Base-by-base conservation (phyloP, 1,140 invertebrate species). In the Cataglyphis hispanica region DNA sequence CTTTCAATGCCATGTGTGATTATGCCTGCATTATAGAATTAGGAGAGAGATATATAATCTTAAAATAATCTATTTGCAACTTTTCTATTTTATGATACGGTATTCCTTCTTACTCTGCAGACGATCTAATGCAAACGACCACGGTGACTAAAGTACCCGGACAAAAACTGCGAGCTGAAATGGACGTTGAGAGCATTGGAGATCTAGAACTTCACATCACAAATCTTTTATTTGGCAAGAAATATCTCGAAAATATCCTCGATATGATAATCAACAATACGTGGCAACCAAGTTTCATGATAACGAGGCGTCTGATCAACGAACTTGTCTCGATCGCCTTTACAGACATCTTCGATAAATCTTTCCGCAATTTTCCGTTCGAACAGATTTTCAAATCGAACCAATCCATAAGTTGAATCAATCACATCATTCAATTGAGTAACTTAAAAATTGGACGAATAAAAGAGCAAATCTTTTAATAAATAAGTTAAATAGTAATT, bases 261-360 rank as follows among this genome's bases (percentile, higher is more conserved):
- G 97, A 97, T 90, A 94, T 95, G 50, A 94, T 97, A 53, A 97
- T 97, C 84, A 98, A 98, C 89, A 96, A 96, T 1, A 96, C 96
- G 43, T 98, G 98, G 98, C 96, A 97, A 87, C 96, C 97, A 1
- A 97, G 97, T 11, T 97, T 98, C 87, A 96, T 96, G 0, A 93
- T 98, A 6, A 96, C 97, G 2, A 95, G 96, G 80, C 97, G 97
- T 7, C 92, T 98, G 22, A 97, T 98, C 88, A 97, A 98, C 92
- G 97, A 98, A 89, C 94, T 98, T 40, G 97, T 98, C 40, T 97
- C 97, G 87, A 97, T 96, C 0, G 98, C 97, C 4, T 98, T 98
- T 91, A 98, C 97, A 0, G 96, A 98, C 74, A 98, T 98, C 83
- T 98, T 98, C 92, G 97, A 96, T 74, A 96, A 96, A 76, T 96